These are phyloP conservation scores for Drosophila bocki DNA, from an alignment of 1,140 invertebrate genomes.

Conservation along the genomic window DNA sequence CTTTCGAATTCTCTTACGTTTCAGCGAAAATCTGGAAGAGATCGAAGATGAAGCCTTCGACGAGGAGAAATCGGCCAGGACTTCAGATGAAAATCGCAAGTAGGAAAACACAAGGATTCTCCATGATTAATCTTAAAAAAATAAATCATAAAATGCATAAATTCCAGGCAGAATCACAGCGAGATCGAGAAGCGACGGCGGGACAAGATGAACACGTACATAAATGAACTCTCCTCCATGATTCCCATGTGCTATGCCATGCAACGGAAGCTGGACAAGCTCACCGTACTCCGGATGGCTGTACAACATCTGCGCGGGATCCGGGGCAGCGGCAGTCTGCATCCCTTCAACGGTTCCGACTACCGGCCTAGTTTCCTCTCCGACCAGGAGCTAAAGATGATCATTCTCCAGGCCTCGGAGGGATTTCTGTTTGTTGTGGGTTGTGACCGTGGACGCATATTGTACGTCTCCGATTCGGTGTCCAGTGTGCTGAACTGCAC, in stretches of 20 bases:
- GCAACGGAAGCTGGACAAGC: conserved; percentile 96
- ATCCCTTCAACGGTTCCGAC: conserved; percentile 92
- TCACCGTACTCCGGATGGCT: conserved; percentile 96
- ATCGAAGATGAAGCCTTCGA: conserved; percentile 88
- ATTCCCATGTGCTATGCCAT: conserved; percentile 97
- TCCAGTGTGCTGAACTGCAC: conserved; percentile 93
- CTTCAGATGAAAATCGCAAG: conserved; percentile 89
- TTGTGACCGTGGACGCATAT: conserved; percentile 95
- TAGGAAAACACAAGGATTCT: conserved; percentile 78
- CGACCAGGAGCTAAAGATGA: conserved; percentile 94
- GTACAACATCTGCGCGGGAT: conserved; percentile 96
- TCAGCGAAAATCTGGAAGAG: conserved; percentile 87
- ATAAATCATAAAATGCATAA: background rate
- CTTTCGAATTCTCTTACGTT: conserved; percentile 74
- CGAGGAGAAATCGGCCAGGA: conserved; percentile 87
- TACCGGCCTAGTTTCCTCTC: conserved; percentile 95
- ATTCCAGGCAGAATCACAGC: conserved; percentile 94
- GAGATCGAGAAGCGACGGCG: conserved; percentile 97
- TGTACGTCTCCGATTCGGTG: conserved; percentile 97
- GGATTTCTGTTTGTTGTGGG: conserved; percentile 97
- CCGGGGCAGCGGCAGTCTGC: conserved; percentile 88
- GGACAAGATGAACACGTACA: conserved; percentile 99
- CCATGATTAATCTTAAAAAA: background rate
- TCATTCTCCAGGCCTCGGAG: conserved; percentile 93
- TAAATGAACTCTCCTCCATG: conserved; percentile 95